Evolutionary conservation across 1,140 invertebrate genomes (phyloP).

Genomic region (Mycetomoellerius zeteki): DNA sequence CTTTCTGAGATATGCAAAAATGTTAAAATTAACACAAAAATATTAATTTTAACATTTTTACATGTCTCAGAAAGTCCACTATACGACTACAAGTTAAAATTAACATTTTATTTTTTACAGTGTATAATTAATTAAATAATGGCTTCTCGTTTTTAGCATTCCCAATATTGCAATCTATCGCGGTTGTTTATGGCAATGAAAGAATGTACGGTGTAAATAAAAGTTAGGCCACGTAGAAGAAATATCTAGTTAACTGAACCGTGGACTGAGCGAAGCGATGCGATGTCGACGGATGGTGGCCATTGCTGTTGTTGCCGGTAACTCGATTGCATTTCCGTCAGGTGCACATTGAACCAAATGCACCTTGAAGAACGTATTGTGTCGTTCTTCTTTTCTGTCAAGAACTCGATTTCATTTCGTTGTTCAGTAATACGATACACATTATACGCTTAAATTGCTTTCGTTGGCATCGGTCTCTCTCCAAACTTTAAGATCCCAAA

Average conservation of each 20-base stretch:
- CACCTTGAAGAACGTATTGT: constrained; percentile 13
- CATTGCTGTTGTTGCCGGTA: constrained; percentile 27
- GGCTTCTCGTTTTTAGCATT: neutral
- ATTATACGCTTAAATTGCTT: neutral
- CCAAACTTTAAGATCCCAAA: neutral
- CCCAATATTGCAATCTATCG: neutral
- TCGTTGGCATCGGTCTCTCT: neutral
- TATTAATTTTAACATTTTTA: too few species aligned
- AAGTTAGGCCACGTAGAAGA: neutral
- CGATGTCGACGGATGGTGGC: neutral
- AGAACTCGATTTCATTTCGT: constrained; percentile 23
- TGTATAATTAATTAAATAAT: neutral
- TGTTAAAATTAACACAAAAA: too few species aligned
- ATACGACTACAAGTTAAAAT: too few species aligned
- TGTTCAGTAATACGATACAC: constrained; percentile 9
- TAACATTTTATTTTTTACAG: too few species aligned
- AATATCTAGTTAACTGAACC: constrained; percentile 56
- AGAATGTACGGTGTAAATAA: neutral
- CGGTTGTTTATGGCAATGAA: neutral
- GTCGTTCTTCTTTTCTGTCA: neutral
- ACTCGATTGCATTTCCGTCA: constrained; percentile 56
- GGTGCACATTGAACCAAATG: constrained; percentile 18
- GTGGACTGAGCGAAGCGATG: neutral
- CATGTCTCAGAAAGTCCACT: too few species aligned
- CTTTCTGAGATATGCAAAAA: too few species aligned